These are phyloP conservation scores for Chlamydotis undulata DNA, from an alignment of 2,113 vertebrate species.

Conservation along the genomic window DNA sequence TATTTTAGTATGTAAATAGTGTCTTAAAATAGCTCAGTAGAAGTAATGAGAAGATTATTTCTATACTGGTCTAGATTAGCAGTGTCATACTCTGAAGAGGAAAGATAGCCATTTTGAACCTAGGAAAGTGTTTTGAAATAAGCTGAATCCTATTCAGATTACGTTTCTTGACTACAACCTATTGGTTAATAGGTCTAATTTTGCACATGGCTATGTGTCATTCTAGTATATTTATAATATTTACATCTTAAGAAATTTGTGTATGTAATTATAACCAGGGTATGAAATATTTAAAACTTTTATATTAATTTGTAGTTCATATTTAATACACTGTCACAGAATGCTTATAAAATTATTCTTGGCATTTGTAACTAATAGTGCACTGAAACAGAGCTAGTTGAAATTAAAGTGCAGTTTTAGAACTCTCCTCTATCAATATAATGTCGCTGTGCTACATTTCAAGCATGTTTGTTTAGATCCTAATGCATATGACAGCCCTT, in stretches of 20 bases:
- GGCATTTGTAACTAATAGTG: not conserved
- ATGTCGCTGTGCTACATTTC: not conserved
- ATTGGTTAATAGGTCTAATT: not conserved
- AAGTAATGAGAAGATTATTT: not conserved
- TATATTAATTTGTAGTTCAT: not conserved
- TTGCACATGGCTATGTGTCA: not conserved
- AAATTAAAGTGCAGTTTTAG: not conserved
- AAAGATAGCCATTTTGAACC: not conserved
- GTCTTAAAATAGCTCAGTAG: not conserved
- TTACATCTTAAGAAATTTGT: not conserved
- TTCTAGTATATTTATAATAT: not conserved
- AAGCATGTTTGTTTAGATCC: constrained; percentile 14
- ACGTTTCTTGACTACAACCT: not conserved
- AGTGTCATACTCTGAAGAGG: not conserved
- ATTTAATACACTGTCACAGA: not conserved
- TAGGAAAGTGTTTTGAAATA: not conserved
- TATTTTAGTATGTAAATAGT: not conserved
- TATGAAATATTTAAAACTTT: not conserved
- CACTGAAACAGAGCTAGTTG: not conserved
- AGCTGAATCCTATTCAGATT: not conserved
- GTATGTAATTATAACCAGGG: not conserved
- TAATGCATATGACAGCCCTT: not conserved
- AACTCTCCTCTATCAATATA: not conserved
- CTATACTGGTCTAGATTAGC: not conserved
- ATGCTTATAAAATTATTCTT: not conserved